phyloP scores from a whole-genome alignment of 2,888 invertebrate genomes.

The Drosophila fulvimacula region DNA sequence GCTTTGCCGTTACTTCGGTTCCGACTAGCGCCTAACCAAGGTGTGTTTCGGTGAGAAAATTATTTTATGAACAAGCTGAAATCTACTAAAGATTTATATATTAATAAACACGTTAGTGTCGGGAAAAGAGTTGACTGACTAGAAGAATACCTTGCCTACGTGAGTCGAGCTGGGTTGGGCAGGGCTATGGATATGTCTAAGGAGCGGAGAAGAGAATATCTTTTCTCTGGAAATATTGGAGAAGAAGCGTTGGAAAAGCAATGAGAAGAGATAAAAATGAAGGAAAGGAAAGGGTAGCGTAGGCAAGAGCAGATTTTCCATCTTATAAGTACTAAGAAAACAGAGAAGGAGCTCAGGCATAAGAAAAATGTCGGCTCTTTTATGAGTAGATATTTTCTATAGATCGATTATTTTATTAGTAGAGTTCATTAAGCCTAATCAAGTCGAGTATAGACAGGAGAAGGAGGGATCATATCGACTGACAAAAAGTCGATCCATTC shows the following conservation, averaged over 20 bases:
- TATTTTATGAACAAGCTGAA: constrained; percentile 49
- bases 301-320: too few relatives aligned
- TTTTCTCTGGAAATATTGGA: background rate
- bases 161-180: background rate
- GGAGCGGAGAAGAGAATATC: background rate
- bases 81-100: constrained; percentile 22
- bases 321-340: too few relatives aligned
- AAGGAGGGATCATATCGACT: too few relatives aligned
- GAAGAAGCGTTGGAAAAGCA: background rate
- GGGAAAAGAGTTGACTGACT: background rate
- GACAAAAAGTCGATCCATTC: too few relatives aligned
- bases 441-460: too few relatives aligned
- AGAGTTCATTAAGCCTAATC: too few relatives aligned
- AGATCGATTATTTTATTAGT: too few relatives aligned
- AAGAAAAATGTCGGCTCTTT: too few relatives aligned
- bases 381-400: too few relatives aligned
- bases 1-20: constrained; percentile 64
- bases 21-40: constrained; percentile 24
- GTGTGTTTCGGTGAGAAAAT: constrained; percentile 67
- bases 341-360: too few relatives aligned
- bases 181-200: too few relatives aligned
- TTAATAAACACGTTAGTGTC: constrained; percentile 24
- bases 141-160: background rate
- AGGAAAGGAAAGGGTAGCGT: too few relatives aligned
- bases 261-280: background rate